Evolutionary conservation across 2,113 vertebrate genomes (phyloP), one percentile per base, ranked within the genome.

Genomic region (Melospiza georgiana): DNA sequence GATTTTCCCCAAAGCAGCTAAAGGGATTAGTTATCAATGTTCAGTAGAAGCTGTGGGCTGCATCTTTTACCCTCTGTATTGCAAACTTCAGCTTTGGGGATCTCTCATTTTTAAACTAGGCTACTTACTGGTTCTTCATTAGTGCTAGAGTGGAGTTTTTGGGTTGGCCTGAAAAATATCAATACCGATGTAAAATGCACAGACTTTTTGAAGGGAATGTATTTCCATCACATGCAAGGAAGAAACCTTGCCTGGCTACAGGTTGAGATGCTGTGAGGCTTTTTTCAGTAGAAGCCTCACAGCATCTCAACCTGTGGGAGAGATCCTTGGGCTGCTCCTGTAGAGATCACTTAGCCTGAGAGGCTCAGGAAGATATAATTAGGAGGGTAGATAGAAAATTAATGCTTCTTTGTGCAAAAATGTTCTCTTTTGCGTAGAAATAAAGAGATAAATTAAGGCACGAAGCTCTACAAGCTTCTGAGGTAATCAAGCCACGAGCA

Each of bases 1-100:
- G 41, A 77, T 94, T 96, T 95, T 81, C 31, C 61, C 43, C 41
- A 86, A 92, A 69, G 82, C 48, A 83, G 41, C 74, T 86, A 12
- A 72, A 84, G 46, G 37, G 52, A 69, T 77, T 62, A 79, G 28
- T 12, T 75, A 31, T 61, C 31, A 83, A 11, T 6, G 2, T 66
- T 83, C 86, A 78, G 55, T 27, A 80, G 65, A 68, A 71, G 62
- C 35, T 87, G 59, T 5, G 25, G 49, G 33, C 75, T 84, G 51
- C 35, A 24, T 16, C 41, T 76, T 67, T 71, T 48, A 27, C 43
- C 22, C 7, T 51, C 27, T 31, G 2, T 41, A 65, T n/a, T 55
- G 51, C 52, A 86, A 84, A 57, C 11, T 62, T 75, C 15, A 51
- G 46, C 17, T 90, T 66, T 88, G 61, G 19, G 18, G 31, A 79